phyloP scores from a whole-genome alignment of 2,888 invertebrate genomes.

The Eristalinus sepulchralis region DNA sequence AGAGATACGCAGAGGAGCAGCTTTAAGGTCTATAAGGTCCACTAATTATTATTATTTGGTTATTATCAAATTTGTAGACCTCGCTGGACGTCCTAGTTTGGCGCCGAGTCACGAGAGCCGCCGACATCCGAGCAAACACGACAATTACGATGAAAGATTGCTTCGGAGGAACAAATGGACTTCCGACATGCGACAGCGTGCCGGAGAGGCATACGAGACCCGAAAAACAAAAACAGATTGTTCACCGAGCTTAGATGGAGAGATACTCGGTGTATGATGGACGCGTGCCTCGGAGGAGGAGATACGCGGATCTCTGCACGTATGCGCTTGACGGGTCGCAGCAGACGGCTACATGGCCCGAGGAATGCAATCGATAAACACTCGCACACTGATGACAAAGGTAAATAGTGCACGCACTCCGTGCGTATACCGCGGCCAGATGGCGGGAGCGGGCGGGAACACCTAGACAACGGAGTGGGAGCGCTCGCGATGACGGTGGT shows the following conservation, averaged over 20 bases:
- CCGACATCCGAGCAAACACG: conserved; percentile 32
- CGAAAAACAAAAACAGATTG: neutral
- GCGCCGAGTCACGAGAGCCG: conserved; percentile 23
- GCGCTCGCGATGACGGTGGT: neutral
- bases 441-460: neutral
- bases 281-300: neutral
- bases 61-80: conserved; percentile 24
- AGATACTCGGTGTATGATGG: neutral
- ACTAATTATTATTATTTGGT: conserved; percentile 38
- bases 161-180: conserved; percentile 26
- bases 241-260: neutral
- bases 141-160: conserved; percentile 40
- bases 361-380: conserved; percentile 36
- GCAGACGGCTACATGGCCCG: neutral
- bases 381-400: conserved; percentile 11
- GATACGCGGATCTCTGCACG: conserved; percentile 38
- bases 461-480: neutral
- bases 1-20: neutral
- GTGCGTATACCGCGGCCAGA: neutral
- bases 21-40: neutral
- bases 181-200: conserved; percentile 17
- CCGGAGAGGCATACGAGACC: neutral
- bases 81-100: conserved; percentile 15
- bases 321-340: neutral
- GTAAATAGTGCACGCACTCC: conserved; percentile 42